Percentiles rank a stretch among this genome's conserved stretches.
Evolutionary conservation across 2,797 vertebrate species (phyloP).

Genomic region (Pipistrellus pipistrellus): DNA sequence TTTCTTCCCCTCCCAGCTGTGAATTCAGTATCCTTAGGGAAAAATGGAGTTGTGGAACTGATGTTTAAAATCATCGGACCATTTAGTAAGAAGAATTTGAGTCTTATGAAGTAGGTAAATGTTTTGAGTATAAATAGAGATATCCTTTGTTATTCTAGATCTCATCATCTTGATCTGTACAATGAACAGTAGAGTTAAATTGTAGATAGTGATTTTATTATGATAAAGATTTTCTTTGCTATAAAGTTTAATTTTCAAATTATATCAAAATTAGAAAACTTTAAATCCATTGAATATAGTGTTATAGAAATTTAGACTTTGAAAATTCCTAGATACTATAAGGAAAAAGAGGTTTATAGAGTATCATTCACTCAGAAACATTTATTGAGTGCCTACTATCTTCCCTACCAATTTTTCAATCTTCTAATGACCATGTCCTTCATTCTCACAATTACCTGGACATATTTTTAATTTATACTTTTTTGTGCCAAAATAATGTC

Average conservation of each 20-base stretch:
- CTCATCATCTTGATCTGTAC: conserved; percentile 16
- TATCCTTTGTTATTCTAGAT: conserved; percentile 15
- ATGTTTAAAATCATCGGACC: conserved; percentile 96
- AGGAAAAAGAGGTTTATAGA: background rate
- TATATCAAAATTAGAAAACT: conserved; percentile 50
- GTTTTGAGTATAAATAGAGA: conserved; percentile 69
- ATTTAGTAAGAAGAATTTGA: conserved; percentile 96
- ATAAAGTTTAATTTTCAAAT: conserved; percentile 55
- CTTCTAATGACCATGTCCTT: background rate
- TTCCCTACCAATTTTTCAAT: conserved; percentile 37
- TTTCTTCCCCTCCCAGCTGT: conserved; percentile 91
- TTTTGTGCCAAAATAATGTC: conserved; percentile 53
- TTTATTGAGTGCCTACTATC: conserved; percentile 82
- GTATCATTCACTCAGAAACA: conserved; percentile 66
- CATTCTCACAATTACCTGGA: conserved; percentile 3
- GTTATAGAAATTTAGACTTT: conserved; percentile 41
- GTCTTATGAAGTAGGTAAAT: conserved; percentile 94
- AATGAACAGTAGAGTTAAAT: conserved; percentile 25
- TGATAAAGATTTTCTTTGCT: conserved; percentile 46
- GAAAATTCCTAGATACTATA: background rate
- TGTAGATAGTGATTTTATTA: conserved; percentile 46
- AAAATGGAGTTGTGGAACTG: conserved; percentile 95
- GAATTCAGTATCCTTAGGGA: conserved; percentile 96
- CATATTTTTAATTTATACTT: conserved; percentile 30
- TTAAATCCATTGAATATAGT: conserved; percentile 39